phyloP scores from a whole-genome alignment of 2,888 invertebrate species.

The Osmoderma eremita region DNA sequence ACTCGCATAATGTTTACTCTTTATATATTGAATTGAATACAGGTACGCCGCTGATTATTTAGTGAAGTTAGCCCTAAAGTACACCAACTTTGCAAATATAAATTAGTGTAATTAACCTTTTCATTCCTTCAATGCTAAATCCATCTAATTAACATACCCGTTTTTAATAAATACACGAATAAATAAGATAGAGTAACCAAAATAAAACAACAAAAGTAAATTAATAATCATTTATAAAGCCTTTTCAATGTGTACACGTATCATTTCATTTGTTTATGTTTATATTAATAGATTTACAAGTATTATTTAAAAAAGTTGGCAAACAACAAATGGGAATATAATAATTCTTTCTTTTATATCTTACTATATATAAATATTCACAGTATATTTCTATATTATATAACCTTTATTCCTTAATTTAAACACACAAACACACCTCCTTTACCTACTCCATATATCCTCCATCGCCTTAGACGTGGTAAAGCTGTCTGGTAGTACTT shows the following conservation, averaged over 20 bases:
- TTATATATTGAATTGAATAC: too few relatives aligned
- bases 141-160: too few relatives aligned
- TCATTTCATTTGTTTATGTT: constrained; percentile 9
- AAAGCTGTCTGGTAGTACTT: constrained; percentile 79
- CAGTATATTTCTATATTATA: constrained; percentile 27
- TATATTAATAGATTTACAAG: constrained; percentile 32
- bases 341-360: constrained; percentile 29
- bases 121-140: too few relatives aligned
- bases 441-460: constrained; percentile 82
- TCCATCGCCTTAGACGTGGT: constrained; percentile 80
- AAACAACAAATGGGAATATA: constrained; percentile 41
- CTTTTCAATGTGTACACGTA: constrained; percentile 25
- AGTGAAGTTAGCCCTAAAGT: too few relatives aligned
- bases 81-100: too few relatives aligned
- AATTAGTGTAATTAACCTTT: too few relatives aligned
- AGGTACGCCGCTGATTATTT: too few relatives aligned
- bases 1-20: too few relatives aligned
- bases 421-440: constrained; percentile 15
- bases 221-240: constrained; percentile 33
- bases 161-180: neutral
- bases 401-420: constrained; percentile 21
- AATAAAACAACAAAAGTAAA: constrained; percentile 17
- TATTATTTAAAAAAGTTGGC: constrained; percentile 39
- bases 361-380: constrained; percentile 44
- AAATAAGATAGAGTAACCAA: neutral